A percentile compares a stretch with the other conserved stretches of the same genome.
Conservation (phyloP, 2,797 vertebrate species). For the Phrynocephalus guinanensis region DNA sequence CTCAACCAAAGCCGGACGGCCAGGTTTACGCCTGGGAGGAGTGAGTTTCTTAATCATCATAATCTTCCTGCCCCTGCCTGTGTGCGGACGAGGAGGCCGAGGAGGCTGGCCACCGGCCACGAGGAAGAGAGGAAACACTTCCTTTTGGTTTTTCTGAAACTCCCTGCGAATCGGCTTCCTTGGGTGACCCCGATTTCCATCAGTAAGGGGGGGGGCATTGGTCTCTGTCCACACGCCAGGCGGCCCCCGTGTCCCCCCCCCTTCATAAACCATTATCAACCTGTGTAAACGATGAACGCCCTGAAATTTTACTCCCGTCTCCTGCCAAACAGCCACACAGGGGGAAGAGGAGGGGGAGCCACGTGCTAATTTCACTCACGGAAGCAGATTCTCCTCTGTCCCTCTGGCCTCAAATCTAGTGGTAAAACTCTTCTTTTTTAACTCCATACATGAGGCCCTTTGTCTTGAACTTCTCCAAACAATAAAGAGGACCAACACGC, state of each 20-base stretch:
- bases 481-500: not conserved
- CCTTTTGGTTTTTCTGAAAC: not conserved
- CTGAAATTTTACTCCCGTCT: not conserved
- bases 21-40: not conserved
- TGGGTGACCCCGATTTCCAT: slow-evolving; percentile 2
- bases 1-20: not conserved
- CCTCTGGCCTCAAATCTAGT: not conserved
- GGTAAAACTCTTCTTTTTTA: not conserved
- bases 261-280: slow-evolving; percentile 1
- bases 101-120: not conserved
- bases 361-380: not conserved
- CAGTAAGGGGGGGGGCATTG: not conserved
- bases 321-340: not conserved
- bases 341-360: not conserved
- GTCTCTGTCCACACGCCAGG: not conserved
- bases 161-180: not conserved
- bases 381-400: not conserved
- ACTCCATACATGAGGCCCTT: too few species aligned
- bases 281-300: not conserved
- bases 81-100: not conserved
- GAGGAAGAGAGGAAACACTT: not conserved
- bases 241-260: too few species aligned
- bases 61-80: not conserved
- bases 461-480: not conserved
- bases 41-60: not conserved